phyloP scores from a whole-genome alignment of 2,113 vertebrate genomes.

The Phyllostomus discolor region DNA sequence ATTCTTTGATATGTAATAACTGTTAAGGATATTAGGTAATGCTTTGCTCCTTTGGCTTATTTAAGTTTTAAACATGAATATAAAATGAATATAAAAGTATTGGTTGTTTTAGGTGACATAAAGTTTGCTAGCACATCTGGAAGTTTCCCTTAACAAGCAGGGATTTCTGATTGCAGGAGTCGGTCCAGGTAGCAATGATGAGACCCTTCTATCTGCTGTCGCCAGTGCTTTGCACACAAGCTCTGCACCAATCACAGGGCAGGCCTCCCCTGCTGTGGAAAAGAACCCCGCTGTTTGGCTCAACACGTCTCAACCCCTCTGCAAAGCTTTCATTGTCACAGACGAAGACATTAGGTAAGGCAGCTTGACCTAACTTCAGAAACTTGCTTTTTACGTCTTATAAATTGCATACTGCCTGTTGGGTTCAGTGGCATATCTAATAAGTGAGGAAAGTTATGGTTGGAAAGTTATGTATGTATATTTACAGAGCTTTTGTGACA shows the following conservation, averaged over 20 bases:
- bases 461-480: neutral
- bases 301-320: constrained; percentile 91
- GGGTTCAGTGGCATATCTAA: neutral
- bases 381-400: neutral
- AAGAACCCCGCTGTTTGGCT: constrained; percentile 95
- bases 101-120: neutral
- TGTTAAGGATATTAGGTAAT: neutral
- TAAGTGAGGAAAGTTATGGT: neutral
- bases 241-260: constrained; percentile 90
- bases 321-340: constrained; percentile 91
- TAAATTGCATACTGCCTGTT: neutral
- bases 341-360: constrained; percentile 92
- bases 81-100: neutral
- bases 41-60: neutral
- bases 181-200: constrained; percentile 87
- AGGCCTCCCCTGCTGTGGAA: constrained; percentile 89
- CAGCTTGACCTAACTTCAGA: neutral
- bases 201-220: constrained; percentile 90
- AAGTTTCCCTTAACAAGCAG: neutral
- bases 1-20: neutral
- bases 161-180: constrained; percentile 79
- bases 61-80: neutral
- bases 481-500: neutral
- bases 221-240: constrained; percentile 95
- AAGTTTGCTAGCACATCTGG: neutral